Evolutionary conservation across 2,888 invertebrate genomes (phyloP).

Genomic region (Erannis defoliaria): DNA sequence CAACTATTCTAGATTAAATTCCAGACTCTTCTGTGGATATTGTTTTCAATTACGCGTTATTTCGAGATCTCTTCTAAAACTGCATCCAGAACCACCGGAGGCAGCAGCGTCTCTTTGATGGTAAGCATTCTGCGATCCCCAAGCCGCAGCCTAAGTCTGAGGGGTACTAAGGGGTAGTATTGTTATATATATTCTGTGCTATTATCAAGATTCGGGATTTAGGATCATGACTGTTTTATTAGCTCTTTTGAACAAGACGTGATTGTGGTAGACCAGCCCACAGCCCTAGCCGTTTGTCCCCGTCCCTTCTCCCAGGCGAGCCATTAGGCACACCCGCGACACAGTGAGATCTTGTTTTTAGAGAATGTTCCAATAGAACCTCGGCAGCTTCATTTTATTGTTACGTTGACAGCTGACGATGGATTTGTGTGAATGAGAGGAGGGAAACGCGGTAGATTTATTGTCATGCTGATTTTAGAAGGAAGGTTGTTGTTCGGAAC

Average conservation of each 20-base stretch:
- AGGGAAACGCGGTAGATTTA: conserved; percentile 9
- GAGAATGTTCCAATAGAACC: conserved; percentile 16
- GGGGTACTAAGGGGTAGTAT: too few species aligned
- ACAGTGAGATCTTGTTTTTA: conserved; percentile 26
- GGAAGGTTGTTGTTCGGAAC: background rate
- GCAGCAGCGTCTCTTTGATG: too few species aligned
- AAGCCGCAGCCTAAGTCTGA: too few species aligned
- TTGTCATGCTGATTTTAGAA: conserved; percentile 6
- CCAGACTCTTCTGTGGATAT: too few species aligned
- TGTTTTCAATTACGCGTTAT: too few species aligned
- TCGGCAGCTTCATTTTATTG: conserved; percentile 25
- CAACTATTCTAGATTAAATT: too few species aligned
- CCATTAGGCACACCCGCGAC: conserved; percentile 31
- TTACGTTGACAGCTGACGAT: conserved; percentile 20
- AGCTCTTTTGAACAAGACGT: background rate
- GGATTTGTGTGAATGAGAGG: conserved; percentile 16
- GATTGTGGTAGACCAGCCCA: background rate
- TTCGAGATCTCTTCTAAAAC: too few species aligned
- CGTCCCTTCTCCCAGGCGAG: conserved; percentile 6
- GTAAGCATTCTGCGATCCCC: too few species aligned
- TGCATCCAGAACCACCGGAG: too few species aligned
- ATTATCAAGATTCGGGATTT: too few species aligned
- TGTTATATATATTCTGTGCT: too few species aligned
- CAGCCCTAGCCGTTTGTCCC: conserved; percentile 13
- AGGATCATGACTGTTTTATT: background rate